A percentile compares a stretch with the other conserved stretches of the same genome.
Conservation (phyloP, 2,888 invertebrate genomes). For the Odontothrips loti region DNA sequence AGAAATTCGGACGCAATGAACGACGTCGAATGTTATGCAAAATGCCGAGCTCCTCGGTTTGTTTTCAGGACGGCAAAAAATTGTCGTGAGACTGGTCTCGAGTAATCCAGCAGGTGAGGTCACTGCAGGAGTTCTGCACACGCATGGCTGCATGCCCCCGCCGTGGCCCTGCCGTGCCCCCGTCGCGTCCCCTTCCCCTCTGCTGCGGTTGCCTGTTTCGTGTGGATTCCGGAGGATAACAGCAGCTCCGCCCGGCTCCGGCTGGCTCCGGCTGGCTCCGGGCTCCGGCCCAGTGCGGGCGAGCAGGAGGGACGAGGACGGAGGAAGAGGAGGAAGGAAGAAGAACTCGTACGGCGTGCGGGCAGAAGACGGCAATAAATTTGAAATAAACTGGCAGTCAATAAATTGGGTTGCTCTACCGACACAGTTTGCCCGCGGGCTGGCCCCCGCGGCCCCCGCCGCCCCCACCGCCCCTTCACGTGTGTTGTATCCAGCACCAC, state of each 20-base stretch:
- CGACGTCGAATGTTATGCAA: no score
- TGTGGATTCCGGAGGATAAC: neutral
- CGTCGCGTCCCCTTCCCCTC: no score
- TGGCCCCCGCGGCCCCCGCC: neutral
- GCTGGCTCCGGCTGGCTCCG: neutral
- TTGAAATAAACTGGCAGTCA: constrained; percentile 18
- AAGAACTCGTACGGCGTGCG: neutral
- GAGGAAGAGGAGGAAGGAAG: neutral
- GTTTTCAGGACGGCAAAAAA: no score
- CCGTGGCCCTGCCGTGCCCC: no score
- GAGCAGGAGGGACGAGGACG: no score
- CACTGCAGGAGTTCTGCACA: no score
- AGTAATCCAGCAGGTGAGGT: no score
- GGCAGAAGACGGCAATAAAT: constrained; percentile 18
- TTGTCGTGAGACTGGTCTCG: no score
- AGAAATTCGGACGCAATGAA: no score
- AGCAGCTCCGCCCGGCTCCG: neutral
- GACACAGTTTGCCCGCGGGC: constrained; percentile 9
- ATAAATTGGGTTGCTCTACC: constrained; percentile 19
- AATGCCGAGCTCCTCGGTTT: no score
- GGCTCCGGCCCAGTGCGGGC: neutral
- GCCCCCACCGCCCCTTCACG: neutral
- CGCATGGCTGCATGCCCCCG: no score
- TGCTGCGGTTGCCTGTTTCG: neutral
- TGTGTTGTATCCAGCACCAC: neutral